Evolutionary conservation across 2,888 invertebrate genomes (phyloP).

Genomic region (Pristionchus exspectatus): DNA sequence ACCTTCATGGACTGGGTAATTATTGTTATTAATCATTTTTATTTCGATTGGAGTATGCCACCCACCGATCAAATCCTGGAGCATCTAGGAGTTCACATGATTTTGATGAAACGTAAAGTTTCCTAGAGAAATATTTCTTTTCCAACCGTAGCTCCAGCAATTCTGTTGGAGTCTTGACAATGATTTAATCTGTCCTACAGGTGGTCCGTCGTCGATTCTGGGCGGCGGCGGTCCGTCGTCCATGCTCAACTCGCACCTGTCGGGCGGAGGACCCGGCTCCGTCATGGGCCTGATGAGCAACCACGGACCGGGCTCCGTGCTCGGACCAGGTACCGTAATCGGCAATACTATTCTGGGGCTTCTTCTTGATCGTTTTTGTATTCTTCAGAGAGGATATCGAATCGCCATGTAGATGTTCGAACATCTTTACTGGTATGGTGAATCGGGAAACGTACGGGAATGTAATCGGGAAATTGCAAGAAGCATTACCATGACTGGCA

Average conservation of each 20-base stretch:
- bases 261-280: constrained; percentile 52
- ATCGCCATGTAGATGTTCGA: not conserved
- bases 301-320: constrained; percentile 69
- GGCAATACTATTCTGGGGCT: constrained; percentile 36
- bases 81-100: not conserved
- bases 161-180: too few relatives aligned
- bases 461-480: too few relatives aligned
- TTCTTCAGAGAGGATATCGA: too few relatives aligned
- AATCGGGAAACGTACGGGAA: not conserved
- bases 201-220: constrained; percentile 56
- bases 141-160: too few relatives aligned
- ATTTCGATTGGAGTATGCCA: not conserved
- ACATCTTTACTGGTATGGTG: not conserved
- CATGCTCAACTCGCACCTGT: constrained; percentile 49
- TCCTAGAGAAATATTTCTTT: not conserved
- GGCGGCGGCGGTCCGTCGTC: constrained; percentile 55
- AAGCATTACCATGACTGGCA: too few relatives aligned
- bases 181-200: not conserved
- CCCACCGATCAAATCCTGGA: not conserved
- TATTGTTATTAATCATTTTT: constrained; percentile 41
- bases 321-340: constrained; percentile 65
- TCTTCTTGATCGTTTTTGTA: not conserved
- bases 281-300: constrained; percentile 54
- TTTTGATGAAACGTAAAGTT: not conserved
- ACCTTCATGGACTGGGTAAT: constrained; percentile 60